Percentiles rank a stretch among this genome's conserved stretches.
These are phyloP conservation scores for Papilio elwesi DNA, from an alignment of 2,888 invertebrate genomes.

Conservation along the genomic window DNA sequence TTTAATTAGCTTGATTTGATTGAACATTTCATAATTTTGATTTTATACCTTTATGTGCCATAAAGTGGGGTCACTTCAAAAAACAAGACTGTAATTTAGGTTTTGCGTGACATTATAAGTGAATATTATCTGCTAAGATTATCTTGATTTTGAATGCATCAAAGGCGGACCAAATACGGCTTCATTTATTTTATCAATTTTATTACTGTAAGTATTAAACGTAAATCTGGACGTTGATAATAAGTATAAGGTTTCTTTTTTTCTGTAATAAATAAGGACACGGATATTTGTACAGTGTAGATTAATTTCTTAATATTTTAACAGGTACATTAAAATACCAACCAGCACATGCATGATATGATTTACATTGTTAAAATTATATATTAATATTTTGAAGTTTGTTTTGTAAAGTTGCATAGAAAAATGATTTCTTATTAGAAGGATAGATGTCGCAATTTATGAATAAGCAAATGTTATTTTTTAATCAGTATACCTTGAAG, in stretches of 20 bases:
- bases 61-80: conserved; percentile 52
- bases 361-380: not conserved
- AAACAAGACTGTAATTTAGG: conserved; percentile 56
- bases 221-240: not conserved
- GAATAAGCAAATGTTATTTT: conserved; percentile 45
- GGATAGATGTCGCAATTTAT: too few species aligned
- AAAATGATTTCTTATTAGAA: too few species aligned
- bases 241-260: conserved; percentile 5
- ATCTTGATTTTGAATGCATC: conserved; percentile 42
- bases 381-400: too few species aligned
- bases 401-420: too few species aligned
- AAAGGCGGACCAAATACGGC: conserved; percentile 40
- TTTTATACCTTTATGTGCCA: conserved; percentile 55
- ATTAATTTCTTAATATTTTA: not conserved
- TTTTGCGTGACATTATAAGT: conserved; percentile 54
- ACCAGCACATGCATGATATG: not conserved
- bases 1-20: conserved; percentile 46
- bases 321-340: not conserved
- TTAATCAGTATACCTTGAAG: conserved; percentile 80
- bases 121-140: conserved; percentile 45
- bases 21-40: conserved; percentile 47
- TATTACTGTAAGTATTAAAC: conserved; percentile 4
- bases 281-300: not conserved
- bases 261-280: conserved; percentile 17
- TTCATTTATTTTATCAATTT: conserved; percentile 29